Conservation (phyloP, 2,888 invertebrate genomes). For the Geophilus truncorum region DNA sequence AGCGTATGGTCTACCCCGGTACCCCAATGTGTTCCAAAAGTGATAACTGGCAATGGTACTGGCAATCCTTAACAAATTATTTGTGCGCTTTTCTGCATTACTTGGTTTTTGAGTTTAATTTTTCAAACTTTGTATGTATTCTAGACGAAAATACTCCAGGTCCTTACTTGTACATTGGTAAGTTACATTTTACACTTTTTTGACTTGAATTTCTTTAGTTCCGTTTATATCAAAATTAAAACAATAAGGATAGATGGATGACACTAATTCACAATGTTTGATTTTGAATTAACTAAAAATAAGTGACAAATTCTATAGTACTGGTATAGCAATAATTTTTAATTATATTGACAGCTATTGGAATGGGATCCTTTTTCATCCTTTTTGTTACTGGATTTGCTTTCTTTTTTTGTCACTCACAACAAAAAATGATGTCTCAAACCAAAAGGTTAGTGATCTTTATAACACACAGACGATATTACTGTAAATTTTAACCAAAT, state of each 20-base stretch:
- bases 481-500: too few relatives aligned
- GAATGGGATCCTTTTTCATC: neutral
- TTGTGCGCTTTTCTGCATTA: neutral
- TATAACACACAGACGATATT: neutral
- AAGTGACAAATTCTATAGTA: too few relatives aligned
- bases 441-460: neutral
- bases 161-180: neutral
- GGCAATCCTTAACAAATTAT: neutral
- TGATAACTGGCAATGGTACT: too few relatives aligned
- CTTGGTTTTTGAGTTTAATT: neutral
- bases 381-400: neutral
- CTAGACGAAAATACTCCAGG: neutral
- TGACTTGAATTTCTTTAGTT: neutral
- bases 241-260: too few relatives aligned
- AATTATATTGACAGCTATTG: too few relatives aligned
- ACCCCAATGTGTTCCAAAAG: neutral
- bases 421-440: neutral
- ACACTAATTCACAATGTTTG: too few relatives aligned
- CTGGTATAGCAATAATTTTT: too few relatives aligned
- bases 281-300: too few relatives aligned
- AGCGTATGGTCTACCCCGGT: neutral
- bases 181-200: neutral
- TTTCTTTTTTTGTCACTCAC: neutral
- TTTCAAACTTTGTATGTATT: neutral
- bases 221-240: too few relatives aligned